These are phyloP conservation scores for Cyanoramphus novaezelandiae DNA, from an alignment of 2,113 vertebrate species.

Conservation along the genomic window DNA sequence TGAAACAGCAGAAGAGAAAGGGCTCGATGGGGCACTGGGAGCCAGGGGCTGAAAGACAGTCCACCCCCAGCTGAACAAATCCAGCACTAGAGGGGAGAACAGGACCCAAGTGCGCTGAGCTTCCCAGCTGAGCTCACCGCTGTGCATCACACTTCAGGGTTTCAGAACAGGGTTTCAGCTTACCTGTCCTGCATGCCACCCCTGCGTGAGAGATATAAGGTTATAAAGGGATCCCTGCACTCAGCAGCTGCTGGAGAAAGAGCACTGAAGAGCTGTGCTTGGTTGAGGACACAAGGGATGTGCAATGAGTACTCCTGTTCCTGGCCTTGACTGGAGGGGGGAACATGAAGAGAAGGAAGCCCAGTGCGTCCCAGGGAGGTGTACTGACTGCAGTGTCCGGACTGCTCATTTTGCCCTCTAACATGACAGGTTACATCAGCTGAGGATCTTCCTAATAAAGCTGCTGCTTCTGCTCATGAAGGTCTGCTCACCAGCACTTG, in stretches of 20 bases:
- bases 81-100: not conserved
- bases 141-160: not conserved
- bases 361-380: not conserved
- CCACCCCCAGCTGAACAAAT: not conserved
- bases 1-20: not conserved
- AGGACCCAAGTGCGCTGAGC: not conserved
- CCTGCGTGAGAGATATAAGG: not conserved
- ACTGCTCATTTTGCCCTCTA: not conserved
- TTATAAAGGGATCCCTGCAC: not conserved
- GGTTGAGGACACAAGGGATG: rapidly evolving
- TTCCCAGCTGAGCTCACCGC: not conserved
- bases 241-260: not conserved
- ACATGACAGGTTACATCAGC: not conserved
- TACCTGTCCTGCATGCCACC: not conserved
- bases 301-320: not conserved
- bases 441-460: not conserved
- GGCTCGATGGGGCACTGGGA: rapidly evolving
- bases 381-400: not conserved
- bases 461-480: not conserved
- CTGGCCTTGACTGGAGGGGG: not conserved
- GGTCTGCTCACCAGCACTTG: not conserved
- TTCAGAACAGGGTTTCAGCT: not conserved
- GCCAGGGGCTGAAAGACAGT: not conserved
- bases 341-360: not conserved
- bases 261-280: not conserved